Percentiles rank a stretch among this genome's conserved stretches.
Conservation (phyloP, 2,797 vertebrate species). For the Lagocephalus sceleratus region DNA sequence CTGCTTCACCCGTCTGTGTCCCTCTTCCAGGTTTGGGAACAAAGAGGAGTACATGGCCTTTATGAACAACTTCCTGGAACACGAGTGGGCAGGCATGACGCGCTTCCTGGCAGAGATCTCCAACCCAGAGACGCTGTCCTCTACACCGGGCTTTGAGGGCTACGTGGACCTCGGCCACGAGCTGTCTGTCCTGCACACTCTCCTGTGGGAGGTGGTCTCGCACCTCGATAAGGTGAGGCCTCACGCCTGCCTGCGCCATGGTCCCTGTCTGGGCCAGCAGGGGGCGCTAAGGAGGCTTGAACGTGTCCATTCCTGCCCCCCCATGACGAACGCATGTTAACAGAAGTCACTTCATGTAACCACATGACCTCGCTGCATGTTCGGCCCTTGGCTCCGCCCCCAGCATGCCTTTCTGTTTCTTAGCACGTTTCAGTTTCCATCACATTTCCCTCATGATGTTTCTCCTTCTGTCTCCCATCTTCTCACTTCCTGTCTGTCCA, state of each 20-base stretch:
- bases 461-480: constrained; percentile 71
- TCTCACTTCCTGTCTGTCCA: constrained; percentile 1
- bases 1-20: neutral
- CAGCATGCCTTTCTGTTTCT: constrained; percentile 62
- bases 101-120: constrained; percentile 94
- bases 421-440: constrained; percentile 80
- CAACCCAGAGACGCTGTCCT: constrained; percentile 88
- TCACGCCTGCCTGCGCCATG: too few relatives aligned
- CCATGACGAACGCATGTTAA: too few relatives aligned
- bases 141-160: constrained; percentile 90
- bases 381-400: neutral
- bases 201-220: constrained; percentile 93
- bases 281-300: too few relatives aligned
- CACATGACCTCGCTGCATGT: constrained; percentile 39
- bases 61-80: constrained; percentile 97
- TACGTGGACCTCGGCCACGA: constrained; percentile 95
- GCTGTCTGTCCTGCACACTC: constrained; percentile 89
- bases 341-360: constrained; percentile 23
- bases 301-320: too few relatives aligned
- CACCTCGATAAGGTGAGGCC: constrained; percentile 90
- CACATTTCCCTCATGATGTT: constrained; percentile 86
- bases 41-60: constrained; percentile 99
- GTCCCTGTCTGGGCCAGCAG: too few relatives aligned
- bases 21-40: constrained; percentile 85
- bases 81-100: constrained; percentile 96